phyloP scores from a whole-genome alignment of 2,888 invertebrate genomes.

The Pyrrhosoma nymphula region DNA sequence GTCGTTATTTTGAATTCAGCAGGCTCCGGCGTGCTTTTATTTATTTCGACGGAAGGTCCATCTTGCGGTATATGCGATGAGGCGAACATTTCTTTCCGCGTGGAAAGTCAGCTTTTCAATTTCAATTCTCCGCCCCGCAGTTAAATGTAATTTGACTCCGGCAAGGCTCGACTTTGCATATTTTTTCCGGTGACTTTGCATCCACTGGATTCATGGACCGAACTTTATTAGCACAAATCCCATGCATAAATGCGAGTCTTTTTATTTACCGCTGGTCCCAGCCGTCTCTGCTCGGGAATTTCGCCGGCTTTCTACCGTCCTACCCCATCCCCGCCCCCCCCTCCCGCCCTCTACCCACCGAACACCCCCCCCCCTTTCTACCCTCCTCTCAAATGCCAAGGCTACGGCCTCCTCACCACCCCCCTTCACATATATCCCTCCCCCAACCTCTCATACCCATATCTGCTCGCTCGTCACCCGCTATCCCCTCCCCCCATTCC shows the following conservation, averaged over 20 bases:
- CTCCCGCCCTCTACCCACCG: neutral
- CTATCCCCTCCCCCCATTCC: too few relatives aligned
- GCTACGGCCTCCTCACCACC: neutral
- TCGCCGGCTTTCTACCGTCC: neutral
- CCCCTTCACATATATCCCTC: neutral
- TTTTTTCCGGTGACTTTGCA: conserved; percentile 52
- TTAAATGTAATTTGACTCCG: conserved; percentile 57
- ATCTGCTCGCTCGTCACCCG: neutral
- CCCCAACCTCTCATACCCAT: neutral
- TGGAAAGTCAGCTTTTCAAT: conserved; percentile 19
- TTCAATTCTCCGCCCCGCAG: conserved; percentile 20
- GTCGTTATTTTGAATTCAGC: neutral
- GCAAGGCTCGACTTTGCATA: conserved; percentile 60
- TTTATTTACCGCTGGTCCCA: neutral
- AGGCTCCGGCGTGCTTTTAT: neutral
- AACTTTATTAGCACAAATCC: conserved; percentile 64
- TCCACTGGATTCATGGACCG: conserved; percentile 56
- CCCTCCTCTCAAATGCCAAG: neutral
- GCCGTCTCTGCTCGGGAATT: neutral
- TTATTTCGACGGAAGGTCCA: neutral
- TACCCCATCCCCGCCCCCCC: neutral
- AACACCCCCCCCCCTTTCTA: neutral
- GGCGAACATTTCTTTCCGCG: conserved; percentile 12
- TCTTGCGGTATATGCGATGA: conserved; percentile 16
- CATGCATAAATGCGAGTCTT: conserved; percentile 60